Evolutionary conservation across 2,888 invertebrate species (phyloP), one percentile per base, ranked within the genome.

Genomic region (Sturmia bella): DNA sequence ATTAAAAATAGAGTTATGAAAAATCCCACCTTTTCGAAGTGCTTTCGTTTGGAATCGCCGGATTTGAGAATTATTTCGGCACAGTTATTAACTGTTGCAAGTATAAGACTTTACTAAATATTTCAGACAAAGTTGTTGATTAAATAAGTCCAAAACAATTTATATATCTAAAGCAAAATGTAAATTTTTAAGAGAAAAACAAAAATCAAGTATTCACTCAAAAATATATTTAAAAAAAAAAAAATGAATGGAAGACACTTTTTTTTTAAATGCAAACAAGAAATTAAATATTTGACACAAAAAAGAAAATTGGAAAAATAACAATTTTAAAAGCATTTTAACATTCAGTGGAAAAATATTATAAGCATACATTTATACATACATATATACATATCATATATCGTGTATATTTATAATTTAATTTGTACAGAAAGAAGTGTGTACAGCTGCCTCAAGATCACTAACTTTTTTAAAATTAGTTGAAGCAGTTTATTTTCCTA

Each of bases 81-180:
- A 43, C 80, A 72, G 87, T 84, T 87, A 87, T 85, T 87, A 84
- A 86, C 88, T 87, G 88, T 54, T 84, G 85, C 85, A 86, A 87
- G 87, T 86, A 87, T 88, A 86, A 87, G 86, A 87, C 87, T 88
- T 87, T 85, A 87, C 87, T 87, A 86, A 87, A 88, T 57, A 74
- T 77, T 74, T 73, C n/a, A 45, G 64, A 27, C n/a, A 43, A 72
- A 56, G 2, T 32, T 50, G 61, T 68, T 64, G 69, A 43, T 50
- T 24, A 69, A 81, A 81, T 73, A 81, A 73, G 81, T 74, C 73
- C 74, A 69, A 39, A 79, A 74, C 39, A 74, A 74, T 11, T 17
- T 68, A 48, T 66, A 32, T 56, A 6, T 37, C 12, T 6, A 37
- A 72, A 48, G 12, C 45, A 63, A 56, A 66, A 43, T 56, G 21